Base-by-base conservation (phyloP, 2,113 vertebrate species). In the Poeciliopsis prolifica region DNA sequence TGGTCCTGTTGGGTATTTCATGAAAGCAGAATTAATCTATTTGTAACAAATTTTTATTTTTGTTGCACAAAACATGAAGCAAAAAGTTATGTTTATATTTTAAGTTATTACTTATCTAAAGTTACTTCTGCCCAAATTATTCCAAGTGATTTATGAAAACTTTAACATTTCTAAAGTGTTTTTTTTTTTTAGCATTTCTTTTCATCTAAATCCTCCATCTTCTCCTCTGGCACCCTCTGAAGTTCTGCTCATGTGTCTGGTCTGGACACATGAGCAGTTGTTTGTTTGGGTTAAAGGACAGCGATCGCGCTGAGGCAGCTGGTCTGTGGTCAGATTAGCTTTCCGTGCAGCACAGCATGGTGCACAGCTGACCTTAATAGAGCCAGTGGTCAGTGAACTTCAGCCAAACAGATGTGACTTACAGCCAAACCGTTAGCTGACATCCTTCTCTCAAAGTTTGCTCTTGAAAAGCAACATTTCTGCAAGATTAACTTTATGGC, bases 301-400 rank as follows among this genome's bases (percentile, higher is more conserved):
- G 64, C 87, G 79, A 88, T 83, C 81, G 79, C 60, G 70, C 72
- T 76, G 17, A 74, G 75, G 86, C 87, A 87, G 82, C 76, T 80
- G 84, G 71, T 61, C 67, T 70, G 73, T 24, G 11, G 70, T 75
- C 69, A 79, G 87, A 88, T 89, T 83, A 89, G 60, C 63, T 65
- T 75, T 62, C 61, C 35, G 68, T 74, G 72, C 31, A 63, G 72
- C 72, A 54, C 87, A 74, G 73, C 75, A 26, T 37, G 79, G 70
- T 9, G 69, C 44, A 33, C 82, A 26, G 31, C 26, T 88, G 87
- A 76, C 84, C 84, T 73, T 68, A 44, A 86, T 81, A 68, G 11
- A 68, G 71, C 37, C 42, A 30, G 26, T 24, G 68, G 65, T 61
- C 22, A 58, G 51, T 58, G 17, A 58, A n/a, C 22, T 58, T 19